These are phyloP conservation scores for Cinclus cinclus DNA, from an alignment of 2,113 vertebrate species.

Conservation along the genomic window DNA sequence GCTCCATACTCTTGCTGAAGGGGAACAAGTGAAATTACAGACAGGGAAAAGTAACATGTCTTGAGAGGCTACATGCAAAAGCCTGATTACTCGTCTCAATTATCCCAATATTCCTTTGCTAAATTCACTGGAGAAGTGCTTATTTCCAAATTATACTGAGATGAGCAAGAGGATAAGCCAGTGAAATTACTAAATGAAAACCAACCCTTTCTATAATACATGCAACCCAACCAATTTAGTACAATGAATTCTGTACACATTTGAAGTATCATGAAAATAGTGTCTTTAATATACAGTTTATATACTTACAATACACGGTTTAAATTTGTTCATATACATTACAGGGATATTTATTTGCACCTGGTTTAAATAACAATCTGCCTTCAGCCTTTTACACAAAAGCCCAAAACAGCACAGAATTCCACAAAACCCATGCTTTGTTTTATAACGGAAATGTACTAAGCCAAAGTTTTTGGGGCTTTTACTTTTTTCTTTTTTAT, in stretches of 20 bases:
- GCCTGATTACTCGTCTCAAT: neutral
- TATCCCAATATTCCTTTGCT: neutral
- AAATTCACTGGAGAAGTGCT: neutral
- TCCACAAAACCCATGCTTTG: conserved; percentile 53
- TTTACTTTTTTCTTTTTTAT: neutral
- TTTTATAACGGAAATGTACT: conserved; percentile 53
- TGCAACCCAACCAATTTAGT: neutral
- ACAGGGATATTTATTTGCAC: conserved; percentile 65
- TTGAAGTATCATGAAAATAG: conserved; percentile 71
- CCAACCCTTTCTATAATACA: neutral
- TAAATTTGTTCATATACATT: conserved; percentile 68
- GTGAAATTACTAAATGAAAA: neutral
- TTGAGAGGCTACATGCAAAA: conserved; percentile 7
- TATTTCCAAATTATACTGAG: neutral
- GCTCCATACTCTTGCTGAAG: neutral
- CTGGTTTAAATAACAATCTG: conserved; percentile 69
- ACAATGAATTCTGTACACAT: neutral
- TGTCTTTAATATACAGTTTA: conserved; percentile 73
- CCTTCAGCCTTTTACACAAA: conserved; percentile 52
- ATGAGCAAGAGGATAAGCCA: neutral
- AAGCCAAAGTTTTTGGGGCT: conserved; percentile 11
- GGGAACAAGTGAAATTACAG: neutral
- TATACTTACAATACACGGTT: conserved; percentile 54
- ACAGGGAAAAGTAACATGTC: neutral
- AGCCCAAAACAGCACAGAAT: conserved; percentile 56